phyloP scores from a whole-genome alignment of 30 jellyfish, hydroid and myxozoan species.

The Pelagia noctiluca region DNA sequence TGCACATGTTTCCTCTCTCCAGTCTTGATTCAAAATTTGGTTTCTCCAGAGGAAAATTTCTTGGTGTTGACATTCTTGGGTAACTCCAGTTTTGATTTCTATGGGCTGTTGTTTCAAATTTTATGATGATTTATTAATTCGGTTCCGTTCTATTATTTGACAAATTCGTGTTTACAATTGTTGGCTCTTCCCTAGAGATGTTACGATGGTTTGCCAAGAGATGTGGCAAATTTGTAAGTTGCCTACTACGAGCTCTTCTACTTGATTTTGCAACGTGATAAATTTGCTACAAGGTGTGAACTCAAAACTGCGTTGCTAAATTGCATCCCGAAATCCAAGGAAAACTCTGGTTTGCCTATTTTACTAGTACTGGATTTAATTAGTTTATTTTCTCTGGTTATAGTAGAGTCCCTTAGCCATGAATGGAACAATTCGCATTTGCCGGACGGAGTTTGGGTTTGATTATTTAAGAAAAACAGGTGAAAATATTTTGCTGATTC shows the following conservation, averaged over 20 bases:
- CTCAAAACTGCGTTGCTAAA: not conserved
- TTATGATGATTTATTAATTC: not conserved
- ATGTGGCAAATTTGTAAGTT: not conserved
- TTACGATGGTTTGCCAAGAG: too few relatives aligned
- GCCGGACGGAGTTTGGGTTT: too few relatives aligned
- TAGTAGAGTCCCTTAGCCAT: too few relatives aligned
- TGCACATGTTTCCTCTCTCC: not conserved
- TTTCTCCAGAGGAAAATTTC: not conserved
- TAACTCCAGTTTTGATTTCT: not conserved
- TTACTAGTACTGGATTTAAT: too few relatives aligned
- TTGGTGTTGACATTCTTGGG: not conserved
- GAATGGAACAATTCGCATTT: too few relatives aligned
- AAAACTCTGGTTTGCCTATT: not conserved
- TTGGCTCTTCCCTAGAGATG: not conserved
- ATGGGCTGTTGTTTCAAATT: not conserved
- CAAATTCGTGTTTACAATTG: not conserved
- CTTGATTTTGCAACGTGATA: not conserved
- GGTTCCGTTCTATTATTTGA: not conserved
- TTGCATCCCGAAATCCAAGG: constrained; percentile 3
- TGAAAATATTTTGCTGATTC: not conserved
- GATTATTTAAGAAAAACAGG: too few relatives aligned
- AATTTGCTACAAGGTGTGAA: not conserved
- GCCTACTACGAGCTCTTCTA: not conserved
- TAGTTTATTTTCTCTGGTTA: not conserved
- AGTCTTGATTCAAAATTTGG: constrained; percentile 7